These are phyloP conservation scores for Perca flavescens DNA, from an alignment of 2,113 vertebrate species.

Conservation along the genomic window DNA sequence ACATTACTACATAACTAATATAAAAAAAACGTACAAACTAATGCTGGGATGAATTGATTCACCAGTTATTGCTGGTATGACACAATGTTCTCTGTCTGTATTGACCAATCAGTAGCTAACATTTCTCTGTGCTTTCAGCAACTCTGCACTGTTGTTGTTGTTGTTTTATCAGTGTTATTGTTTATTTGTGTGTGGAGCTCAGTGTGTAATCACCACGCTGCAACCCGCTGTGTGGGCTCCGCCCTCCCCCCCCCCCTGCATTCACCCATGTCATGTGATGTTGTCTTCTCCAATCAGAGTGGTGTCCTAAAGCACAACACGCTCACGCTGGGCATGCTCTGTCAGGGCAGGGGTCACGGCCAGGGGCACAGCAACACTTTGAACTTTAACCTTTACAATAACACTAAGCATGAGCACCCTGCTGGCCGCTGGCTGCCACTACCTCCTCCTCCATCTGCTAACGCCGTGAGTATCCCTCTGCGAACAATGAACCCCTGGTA, in stretches of 20 bases:
- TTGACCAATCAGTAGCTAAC: slow-evolving; percentile 74
- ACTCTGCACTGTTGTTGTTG: slow-evolving; percentile 84
- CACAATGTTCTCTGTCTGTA: slow-evolving; percentile 72
- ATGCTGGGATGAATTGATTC: slow-evolving; percentile 46
- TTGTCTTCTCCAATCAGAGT: slow-evolving; percentile 99
- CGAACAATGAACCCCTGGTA: slow-evolving; percentile 60
- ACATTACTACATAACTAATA: neutral
- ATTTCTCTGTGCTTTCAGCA: slow-evolving; percentile 88
- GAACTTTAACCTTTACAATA: slow-evolving; percentile 99
- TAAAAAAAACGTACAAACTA: neutral
- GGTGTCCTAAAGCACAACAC: slow-evolving; percentile 99
- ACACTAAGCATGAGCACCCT: slow-evolving; percentile 98
- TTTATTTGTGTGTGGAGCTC: slow-evolving; percentile 85
- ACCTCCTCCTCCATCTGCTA: slow-evolving; percentile 81
- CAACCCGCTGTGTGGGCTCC: slow-evolving; percentile 72
- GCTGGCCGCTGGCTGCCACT: slow-evolving; percentile 95
- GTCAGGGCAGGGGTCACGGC: slow-evolving; percentile 94
- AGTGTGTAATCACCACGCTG: slow-evolving; percentile 83
- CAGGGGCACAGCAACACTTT: slow-evolving; percentile 94
- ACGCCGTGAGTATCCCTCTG: slow-evolving; percentile 83
- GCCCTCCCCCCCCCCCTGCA: slow-evolving; percentile 61
- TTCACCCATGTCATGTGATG: slow-evolving; percentile 94
- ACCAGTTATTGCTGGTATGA: slow-evolving; percentile 64
- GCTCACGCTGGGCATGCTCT: slow-evolving; percentile 99
- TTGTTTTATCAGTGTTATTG: slow-evolving; percentile 60